Base-by-base conservation (phyloP, 2,797 vertebrate genomes). In the Enteromius mattozi region DNA sequence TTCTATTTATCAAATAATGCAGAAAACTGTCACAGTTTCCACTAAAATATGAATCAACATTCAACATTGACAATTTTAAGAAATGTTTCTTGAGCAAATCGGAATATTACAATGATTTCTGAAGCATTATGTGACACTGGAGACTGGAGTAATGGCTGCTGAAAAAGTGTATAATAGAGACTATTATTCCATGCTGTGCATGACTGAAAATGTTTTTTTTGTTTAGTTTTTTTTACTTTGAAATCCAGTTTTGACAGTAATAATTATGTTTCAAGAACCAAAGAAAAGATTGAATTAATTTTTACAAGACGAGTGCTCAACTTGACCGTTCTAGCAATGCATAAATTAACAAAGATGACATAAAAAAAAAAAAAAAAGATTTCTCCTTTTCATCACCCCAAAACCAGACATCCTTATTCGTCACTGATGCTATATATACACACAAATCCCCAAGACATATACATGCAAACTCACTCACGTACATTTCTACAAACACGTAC, bases 401-500 rank as follows among this genome's bases (percentile, higher is more conserved):
- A 45, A 45, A 3, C 12, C 42, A 45, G 21, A 42, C 24, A 30
- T 78, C 14, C 35, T 37, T 37, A 42, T 78, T 61, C 2, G 2
- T 61, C 56, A 63, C 16, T 45, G 56, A 61, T 42, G n/a, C 17
- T 24, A 54, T 79, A 24, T 61, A 49, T 33, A 63, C 5, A 30
- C 5, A 63, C 51, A 78, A 27, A 56, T n/a, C 66, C 24, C 40
- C 77, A 70, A 27, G 27, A 37, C 72, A 72, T 33, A 17, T 19
- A 68, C 56, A 42, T 16, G 8, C 35, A 65, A 47, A 45, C 33
- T 54, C 24, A 54, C 49, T 65, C 61, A 27, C 45, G 30, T 54
- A 61, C 37, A 82, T 78, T 56, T 65, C 59, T 69, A 68, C 63
- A 71, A 74, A 78, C 65, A 81, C 69, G 49, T 49, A 40, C 10